Evolutionary conservation across 2,888 invertebrate genomes (phyloP), one percentile per base, ranked within the genome.

Genomic region (Dermolepida albohirtum): DNA sequence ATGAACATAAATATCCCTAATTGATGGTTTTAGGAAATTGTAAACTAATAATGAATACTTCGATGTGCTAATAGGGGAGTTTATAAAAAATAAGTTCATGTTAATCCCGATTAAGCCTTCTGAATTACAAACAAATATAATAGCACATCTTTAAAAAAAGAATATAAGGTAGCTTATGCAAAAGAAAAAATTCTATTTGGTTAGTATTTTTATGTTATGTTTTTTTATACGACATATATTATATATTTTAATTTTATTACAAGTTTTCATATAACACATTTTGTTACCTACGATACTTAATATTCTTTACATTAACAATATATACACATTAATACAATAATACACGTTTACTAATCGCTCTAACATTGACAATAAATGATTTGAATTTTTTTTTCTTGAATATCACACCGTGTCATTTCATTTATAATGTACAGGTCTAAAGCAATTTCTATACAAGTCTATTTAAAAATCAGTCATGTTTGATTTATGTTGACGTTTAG

Each of bases 381-480:
- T 44, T 44, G 12, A 47, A 5, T 16, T 44, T 47, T 34, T 57
- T 57, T 55, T 47, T 17, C 22, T 59, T 16, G 1, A 57, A 43
- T 66, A 66, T 66, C 66, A 55, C 66, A 65, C 66, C 44, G 57
- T 49, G 40, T 66, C 52, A 66, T 16, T 44, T 55, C 52, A 64
- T 14, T 65, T 34, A 29, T 29, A 59, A 59, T 27, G n/a, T 44
- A 14, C 12, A 44, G 12, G 12, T 59, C 12, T 47, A 59, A 49
- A 59, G 59, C 59, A 14, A 59, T 11, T 12, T 14, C 34, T 59
- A 44, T 43, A 22, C 10, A 14, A 17, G 34, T 64, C 52, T 66
- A 66, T 49, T 27, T 55, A 55, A 14, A 55, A 57, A 57, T 66
- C 66, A 66, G 66, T 66, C 66, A 55, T 52, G n/a, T 64, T 52